These are phyloP conservation scores for Trinorchestia longiramus DNA, from an alignment of 1,140 invertebrate genomes.

Conservation along the genomic window DNA sequence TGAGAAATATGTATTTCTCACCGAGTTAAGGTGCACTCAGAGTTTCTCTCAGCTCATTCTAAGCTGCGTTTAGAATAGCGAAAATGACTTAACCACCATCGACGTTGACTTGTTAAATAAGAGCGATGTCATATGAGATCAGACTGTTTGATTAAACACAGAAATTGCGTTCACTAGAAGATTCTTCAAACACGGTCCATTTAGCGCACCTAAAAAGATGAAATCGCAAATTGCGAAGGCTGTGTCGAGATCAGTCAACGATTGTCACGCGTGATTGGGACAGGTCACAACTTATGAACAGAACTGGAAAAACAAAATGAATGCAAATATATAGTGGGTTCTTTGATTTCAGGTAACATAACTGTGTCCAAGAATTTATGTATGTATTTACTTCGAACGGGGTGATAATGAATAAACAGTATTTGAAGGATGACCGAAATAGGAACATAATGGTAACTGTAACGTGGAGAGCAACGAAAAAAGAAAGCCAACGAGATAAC, in stretches of 20 bases:
- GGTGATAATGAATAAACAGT: neutral
- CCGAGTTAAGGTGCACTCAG: neutral
- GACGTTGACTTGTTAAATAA: constrained; percentile 20
- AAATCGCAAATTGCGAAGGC: neutral
- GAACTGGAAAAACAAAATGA: neutral
- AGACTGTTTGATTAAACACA: neutral
- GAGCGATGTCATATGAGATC: neutral
- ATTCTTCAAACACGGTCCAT: constrained; percentile 6
- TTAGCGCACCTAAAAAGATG: constrained; percentile 13
- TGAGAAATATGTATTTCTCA: neutral
- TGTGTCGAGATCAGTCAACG: neutral
- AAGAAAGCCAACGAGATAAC: neutral
- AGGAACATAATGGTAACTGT: neutral
- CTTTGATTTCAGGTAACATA: neutral
- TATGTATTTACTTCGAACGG: neutral
- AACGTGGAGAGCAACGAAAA: neutral
- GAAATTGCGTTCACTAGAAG: neutral
- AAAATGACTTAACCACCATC: neutral
- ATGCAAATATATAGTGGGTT: neutral
- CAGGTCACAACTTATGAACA: neutral
- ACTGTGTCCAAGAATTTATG: neutral
- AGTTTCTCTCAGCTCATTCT: neutral
- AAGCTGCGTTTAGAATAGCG: neutral
- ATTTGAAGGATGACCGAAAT: neutral
- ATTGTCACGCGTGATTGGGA: constrained; percentile 27